Conservation (phyloP, 2,113 vertebrate genomes). For the Macrotus californicus region DNA sequence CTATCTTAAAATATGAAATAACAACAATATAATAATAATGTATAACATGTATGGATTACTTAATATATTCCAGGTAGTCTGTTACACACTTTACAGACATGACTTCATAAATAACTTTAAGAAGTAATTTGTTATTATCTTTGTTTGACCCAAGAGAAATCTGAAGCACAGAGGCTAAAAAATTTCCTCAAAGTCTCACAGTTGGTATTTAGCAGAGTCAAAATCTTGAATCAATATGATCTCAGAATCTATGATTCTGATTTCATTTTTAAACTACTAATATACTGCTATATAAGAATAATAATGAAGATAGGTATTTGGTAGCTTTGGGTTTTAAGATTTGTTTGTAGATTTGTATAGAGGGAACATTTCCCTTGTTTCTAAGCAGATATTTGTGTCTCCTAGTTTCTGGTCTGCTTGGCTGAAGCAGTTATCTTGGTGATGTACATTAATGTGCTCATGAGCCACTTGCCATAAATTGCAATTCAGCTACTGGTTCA, state of each 20-base stretch:
- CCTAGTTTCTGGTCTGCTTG: slow-evolving; percentile 67
- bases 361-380: not conserved
- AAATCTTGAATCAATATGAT: not conserved
- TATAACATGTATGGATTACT: not conserved
- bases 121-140: not conserved
- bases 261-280: not conserved
- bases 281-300: not conserved
- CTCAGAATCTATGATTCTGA: not conserved
- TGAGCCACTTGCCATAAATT: slow-evolving; percentile 72
- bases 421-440: slow-evolving; percentile 67
- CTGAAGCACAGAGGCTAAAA: not conserved
- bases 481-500: slow-evolving; percentile 76
- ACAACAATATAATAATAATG: not conserved
- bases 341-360: slow-evolving; percentile 49
- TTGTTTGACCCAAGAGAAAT: not conserved
- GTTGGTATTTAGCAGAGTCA: not conserved
- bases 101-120: not conserved
- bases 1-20: not conserved
- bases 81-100: not conserved
- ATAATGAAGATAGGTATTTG: not conserved
- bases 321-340: slow-evolving; percentile 29
- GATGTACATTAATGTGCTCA: slow-evolving; percentile 71
- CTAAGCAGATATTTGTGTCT: not conserved
- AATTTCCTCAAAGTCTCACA: not conserved
- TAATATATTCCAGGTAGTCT: not conserved